Base-by-base conservation (phyloP, 2,888 invertebrate species). In the Seira musarum region DNA sequence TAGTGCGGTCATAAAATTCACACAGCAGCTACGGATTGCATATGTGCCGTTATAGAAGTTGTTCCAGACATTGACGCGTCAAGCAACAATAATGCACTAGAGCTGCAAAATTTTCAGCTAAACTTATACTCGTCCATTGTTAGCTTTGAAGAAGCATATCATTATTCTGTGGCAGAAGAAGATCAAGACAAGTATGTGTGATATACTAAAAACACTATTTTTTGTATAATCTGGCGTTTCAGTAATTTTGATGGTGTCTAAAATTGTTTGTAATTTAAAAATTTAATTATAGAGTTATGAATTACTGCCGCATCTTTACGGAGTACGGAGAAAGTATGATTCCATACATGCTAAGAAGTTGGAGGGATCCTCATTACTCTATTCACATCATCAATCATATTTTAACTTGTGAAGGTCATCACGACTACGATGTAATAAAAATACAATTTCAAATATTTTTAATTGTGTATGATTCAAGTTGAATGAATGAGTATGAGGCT, bases 261-360 rank as follows among this genome's bases (percentile, higher is more conserved):
- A 25, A 19, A 74, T 65, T 17, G 13, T 61, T 8, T 24, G 63
- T 15, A 21, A 10, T 53, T 64, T 24, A 1, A n/a, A 10, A 19
- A 49, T 24, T 71, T 21, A 70, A 46, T 35, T 40, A 30, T 49
- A 93, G 93, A 87, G 95, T 96, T 1, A 93, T 95, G 82, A 98
- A 97, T 89, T 98, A 96, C 89, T 96, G 96, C 85, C 92, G 97
- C 84, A 93, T 99, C 85, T 99, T 99, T 88, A 98, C 98, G 1
- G 98, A 97, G 89, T 89, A 97, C 82, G 97, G 94, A 0, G 98
- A 99, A 89, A 93, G 96, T 6, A 95, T 97, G 89, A 90, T 98
- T 85, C 93, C 94, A 84, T 94, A 94, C 88, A 95, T 98, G 87
- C 91, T 97, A 8, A 89, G 89, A 67, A 90, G 91, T 57, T 92